Conservation (phyloP, 2,888 invertebrate species). For the Diarsia mendica region DNA sequence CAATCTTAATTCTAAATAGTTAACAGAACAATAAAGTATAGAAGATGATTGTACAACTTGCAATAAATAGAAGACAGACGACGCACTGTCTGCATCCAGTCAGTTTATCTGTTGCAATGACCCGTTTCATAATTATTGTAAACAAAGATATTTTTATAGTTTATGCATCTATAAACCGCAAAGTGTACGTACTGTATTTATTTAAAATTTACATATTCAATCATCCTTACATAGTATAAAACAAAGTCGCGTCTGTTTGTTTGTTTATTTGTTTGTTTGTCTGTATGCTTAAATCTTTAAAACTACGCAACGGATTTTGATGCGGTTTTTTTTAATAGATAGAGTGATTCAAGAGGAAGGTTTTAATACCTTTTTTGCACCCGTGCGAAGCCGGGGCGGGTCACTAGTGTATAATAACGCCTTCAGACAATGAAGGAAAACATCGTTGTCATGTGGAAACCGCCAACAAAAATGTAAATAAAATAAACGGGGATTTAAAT, state of each 20-base stretch:
- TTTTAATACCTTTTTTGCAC: no score
- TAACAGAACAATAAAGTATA: slow-evolving; percentile 49
- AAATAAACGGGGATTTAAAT: slow-evolving; percentile 27
- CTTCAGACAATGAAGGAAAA: slow-evolving; percentile 19
- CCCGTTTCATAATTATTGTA: slow-evolving; percentile 64
- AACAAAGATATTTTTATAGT: slow-evolving; percentile 41
- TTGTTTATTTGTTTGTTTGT: no score
- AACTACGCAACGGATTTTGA: no score
- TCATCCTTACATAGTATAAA: no score
- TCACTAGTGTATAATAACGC: slow-evolving; percentile 21
- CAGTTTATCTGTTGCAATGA: slow-evolving; percentile 72
- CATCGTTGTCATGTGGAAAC: slow-evolving; percentile 15
- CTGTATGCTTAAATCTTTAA: no score
- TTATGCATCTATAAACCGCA: slow-evolving; percentile 42
- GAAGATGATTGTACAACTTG: slow-evolving; percentile 40
- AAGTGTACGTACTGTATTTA: slow-evolving; percentile 8
- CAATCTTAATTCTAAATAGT: slow-evolving; percentile 22
- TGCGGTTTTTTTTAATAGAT: no score
- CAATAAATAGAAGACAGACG: slow-evolving; percentile 70
- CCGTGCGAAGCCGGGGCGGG: no score
- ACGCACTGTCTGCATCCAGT: slow-evolving; percentile 75
- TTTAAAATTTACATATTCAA: slow-evolving; percentile 33
- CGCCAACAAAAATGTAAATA: slow-evolving; percentile 24
- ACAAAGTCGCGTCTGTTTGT: no score
- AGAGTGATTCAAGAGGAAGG: no score